phyloP scores from a whole-genome alignment of 2,888 invertebrate species.

The Coronaproctus castanopsis region DNA sequence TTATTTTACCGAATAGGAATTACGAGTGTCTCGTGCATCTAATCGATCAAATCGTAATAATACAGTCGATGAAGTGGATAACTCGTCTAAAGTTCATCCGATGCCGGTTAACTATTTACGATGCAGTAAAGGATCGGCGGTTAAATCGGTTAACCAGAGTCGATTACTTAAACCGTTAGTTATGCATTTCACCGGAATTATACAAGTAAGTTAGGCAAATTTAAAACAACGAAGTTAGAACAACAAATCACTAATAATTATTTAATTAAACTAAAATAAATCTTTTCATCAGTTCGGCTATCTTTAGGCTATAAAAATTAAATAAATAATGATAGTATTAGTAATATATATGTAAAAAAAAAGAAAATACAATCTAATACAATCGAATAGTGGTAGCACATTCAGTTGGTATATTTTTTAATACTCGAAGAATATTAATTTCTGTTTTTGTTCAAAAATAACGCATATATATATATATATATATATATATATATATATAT shows the following conservation, averaged over 20 bases:
- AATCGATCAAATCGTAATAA: constrained; percentile 49
- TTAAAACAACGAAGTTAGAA: background rate
- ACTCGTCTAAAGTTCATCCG: constrained; percentile 15
- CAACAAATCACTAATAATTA: background rate
- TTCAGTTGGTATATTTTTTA: no score
- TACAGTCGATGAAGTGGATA: constrained; percentile 34
- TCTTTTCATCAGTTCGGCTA: no score
- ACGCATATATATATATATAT: no score
- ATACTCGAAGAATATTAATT: no score
- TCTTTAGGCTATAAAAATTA: no score
- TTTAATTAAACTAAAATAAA: no score
- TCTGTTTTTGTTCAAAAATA: no score
- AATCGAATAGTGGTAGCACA: no score
- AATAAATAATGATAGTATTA: no score
- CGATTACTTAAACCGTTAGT: constrained; percentile 54
- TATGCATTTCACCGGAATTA: constrained; percentile 63
- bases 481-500: no score
- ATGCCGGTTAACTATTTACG: constrained; percentile 5
- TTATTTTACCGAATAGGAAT: constrained; percentile 33
- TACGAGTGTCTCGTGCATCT: constrained; percentile 60
- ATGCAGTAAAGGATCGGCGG: constrained; percentile 3
- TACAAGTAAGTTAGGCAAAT: constrained; percentile 34
- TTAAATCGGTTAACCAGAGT: constrained; percentile 18
- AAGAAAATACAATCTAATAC: no score
- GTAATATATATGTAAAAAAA: no score